phyloP scores from a whole-genome alignment of 1,140 invertebrate genomes.

The Theocolax elegans region DNA sequence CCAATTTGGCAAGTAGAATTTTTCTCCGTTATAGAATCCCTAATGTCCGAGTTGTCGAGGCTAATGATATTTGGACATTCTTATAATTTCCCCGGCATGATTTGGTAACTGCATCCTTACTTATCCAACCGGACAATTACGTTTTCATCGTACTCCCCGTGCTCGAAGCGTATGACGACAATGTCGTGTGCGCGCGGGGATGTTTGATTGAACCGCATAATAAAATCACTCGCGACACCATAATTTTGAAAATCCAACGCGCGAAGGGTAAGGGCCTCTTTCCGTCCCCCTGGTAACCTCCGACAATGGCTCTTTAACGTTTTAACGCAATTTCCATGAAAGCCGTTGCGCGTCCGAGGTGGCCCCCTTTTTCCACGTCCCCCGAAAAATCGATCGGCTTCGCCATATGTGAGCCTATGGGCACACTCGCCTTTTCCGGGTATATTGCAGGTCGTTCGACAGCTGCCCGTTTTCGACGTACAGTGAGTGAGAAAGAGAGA shows the following conservation, averaged over 20 bases:
- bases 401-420: constrained; percentile 22
- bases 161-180: neutral
- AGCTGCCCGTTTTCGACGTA: neutral
- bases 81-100: constrained; percentile 5
- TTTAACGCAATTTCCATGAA: constrained; percentile 35
- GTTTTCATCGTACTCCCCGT: neutral
- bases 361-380: constrained; percentile 2
- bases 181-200: neutral
- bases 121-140: constrained; percentile 11
- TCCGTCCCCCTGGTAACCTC: too few species aligned
- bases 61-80: constrained; percentile 23
- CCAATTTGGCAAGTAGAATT: too few species aligned
- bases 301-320: constrained; percentile 28
- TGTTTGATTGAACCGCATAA: constrained; percentile 12
- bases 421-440: neutral
- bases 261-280: neutral
- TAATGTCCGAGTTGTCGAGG: constrained; percentile 3
- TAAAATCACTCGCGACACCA: constrained; percentile 15
- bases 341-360: neutral
- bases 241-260: constrained; percentile 20
- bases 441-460: neutral
- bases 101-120: neutral
- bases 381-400: constrained; percentile 27
- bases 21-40: neutral
- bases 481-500: neutral